Conservation (phyloP, 2,888 invertebrate genomes). For the Brassicogethes aeneus region DNA sequence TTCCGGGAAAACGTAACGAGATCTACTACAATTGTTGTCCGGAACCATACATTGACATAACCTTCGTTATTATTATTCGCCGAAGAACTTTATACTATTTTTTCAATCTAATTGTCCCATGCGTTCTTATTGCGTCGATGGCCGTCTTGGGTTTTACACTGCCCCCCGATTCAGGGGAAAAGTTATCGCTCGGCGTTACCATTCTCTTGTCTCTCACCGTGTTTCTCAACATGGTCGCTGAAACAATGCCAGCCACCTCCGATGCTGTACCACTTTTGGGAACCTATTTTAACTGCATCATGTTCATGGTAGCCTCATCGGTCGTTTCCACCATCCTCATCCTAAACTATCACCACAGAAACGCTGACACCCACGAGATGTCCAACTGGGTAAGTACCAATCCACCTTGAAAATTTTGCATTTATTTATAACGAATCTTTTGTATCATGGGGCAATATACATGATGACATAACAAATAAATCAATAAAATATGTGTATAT, state of each 20-base stretch:
- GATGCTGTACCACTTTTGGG: slow-evolving; percentile 87
- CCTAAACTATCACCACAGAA: slow-evolving; percentile 94
- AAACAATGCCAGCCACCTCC: slow-evolving; percentile 97
- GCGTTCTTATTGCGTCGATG: slow-evolving; percentile 97
- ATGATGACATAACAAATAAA: too few relatives aligned
- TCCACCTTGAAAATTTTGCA: too few relatives aligned
- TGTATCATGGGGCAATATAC: too few relatives aligned
- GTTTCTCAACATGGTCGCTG: slow-evolving; percentile 96
- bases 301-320: slow-evolving; percentile 99
- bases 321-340: slow-evolving; percentile 95
- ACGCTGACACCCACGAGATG: slow-evolving; percentile 95
- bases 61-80: slow-evolving; percentile 93
- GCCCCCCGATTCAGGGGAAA: slow-evolving; percentile 96
- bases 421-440: background rate
- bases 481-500: too few relatives aligned
- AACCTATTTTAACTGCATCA: slow-evolving; percentile 98
- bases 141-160: slow-evolving; percentile 95
- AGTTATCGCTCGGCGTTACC: slow-evolving; percentile 76
- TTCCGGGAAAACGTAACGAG: slow-evolving; percentile 87
- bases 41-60: slow-evolving; percentile 90
- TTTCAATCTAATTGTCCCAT: slow-evolving; percentile 98
- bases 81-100: slow-evolving; percentile 96
- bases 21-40: slow-evolving; percentile 90
- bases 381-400: slow-evolving; percentile 90
- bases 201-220: slow-evolving; percentile 96